Percentiles rank a stretch among this genome's conserved stretches.
Conservation (phyloP, 1,140 invertebrate species). For the Conus ventricosus region DNA sequence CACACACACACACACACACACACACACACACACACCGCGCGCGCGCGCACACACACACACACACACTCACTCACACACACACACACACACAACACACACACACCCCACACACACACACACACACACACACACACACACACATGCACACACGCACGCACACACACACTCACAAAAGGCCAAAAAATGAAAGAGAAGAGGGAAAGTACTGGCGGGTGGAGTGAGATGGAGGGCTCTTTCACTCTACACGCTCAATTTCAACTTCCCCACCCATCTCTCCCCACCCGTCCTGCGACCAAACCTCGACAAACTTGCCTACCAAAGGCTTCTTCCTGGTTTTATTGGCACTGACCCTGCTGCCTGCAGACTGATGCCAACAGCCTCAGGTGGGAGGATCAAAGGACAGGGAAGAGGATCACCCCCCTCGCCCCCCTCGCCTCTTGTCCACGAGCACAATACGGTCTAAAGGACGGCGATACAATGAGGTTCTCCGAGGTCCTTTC, state of each 20-base stretch:
- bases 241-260: not conserved
- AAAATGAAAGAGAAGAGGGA: too few relatives aligned
- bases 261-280: not conserved
- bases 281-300: not conserved
- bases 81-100: not conserved
- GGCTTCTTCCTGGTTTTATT: not conserved
- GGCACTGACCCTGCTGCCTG: not conserved
- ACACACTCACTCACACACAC: not conserved
- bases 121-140: slow-evolving; percentile 13
- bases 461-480: slow-evolving; percentile 7
- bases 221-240: not conserved
- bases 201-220: too few relatives aligned
- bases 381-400: not conserved
- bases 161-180: not conserved
- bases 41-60: not conserved
- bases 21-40: not conserved
- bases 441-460: not conserved
- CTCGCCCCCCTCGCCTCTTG: not conserved
- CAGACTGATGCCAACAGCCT: not conserved
- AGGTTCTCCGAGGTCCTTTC: not conserved
- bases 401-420: not conserved
- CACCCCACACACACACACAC: not conserved
- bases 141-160: not conserved
- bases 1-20: too few relatives aligned
- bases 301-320: not conserved